Base-by-base conservation (phyloP, 2,797 vertebrate species). In the Scleropages formosus region DNA sequence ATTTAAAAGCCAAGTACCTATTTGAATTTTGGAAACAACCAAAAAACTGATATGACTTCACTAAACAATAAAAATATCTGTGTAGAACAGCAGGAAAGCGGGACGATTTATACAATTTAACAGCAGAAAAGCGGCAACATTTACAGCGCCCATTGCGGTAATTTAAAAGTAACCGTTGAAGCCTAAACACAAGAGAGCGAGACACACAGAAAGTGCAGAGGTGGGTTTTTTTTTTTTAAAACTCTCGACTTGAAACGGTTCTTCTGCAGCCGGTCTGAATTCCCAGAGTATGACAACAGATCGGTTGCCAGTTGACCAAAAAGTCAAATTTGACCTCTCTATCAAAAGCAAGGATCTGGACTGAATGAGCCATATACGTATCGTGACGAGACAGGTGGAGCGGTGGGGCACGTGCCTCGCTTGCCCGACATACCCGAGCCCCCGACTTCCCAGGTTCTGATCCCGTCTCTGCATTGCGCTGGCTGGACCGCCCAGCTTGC, bases 381-480 rank as follows among this genome's bases (percentile, higher is more conserved):
- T 4, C 31, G 12, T 24, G 67, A 39, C 47, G 47, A 70, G 6
- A 53, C 53, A 15, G 39, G 72, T 49, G 12, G 31, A 74, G 71
- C 18, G 13, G 4, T 0, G 13, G 56, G n/a, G 51, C 20, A n/a
- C 79, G 16, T 88, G 88, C 86, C 87, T 87, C 82, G 74, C 51
- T 39, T 79, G 64, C 73, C 4, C 12, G 44, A 66, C 47, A 56
- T 67, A 4, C 31, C 75, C 62, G 18, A 0, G 60, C 77, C 79
- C 77, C 62, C 62, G 22, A 56, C 73, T 84, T 75, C 75, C 82
- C 20, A 76, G 59, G 84, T 79, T 65, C 58, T 79, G 73, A 72
- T 86, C 83, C 79, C 59, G 77, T 69, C 72, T 70, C 85, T 88
- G 87, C 89, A 89, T 85, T 84, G 82, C 72, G 77, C 82, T 79